These are phyloP conservation scores for Epizoanthus ramosus DNA, from an alignment of 92 coral and sea anemone genomes.

Conservation along the genomic window DNA sequence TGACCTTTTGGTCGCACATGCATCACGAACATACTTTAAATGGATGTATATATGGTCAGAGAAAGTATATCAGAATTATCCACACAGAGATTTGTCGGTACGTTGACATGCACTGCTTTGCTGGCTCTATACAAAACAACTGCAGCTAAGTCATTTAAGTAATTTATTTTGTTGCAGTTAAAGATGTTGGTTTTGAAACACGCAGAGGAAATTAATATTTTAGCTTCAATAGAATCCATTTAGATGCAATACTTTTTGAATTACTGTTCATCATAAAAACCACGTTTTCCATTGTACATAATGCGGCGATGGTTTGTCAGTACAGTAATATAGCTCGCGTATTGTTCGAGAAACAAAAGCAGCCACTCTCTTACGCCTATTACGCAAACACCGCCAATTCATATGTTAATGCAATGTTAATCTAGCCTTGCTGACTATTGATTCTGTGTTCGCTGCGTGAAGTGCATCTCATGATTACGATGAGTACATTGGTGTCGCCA, in stretches of 20 bases:
- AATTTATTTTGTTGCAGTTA: too few relatives aligned
- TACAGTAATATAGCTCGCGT: not conserved
- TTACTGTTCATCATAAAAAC: not conserved
- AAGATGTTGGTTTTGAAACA: not conserved
- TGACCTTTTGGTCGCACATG: not conserved
- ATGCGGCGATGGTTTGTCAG: constrained; percentile 2
- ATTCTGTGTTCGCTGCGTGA: not conserved
- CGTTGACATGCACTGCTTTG: too few relatives aligned
- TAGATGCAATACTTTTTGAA: not conserved
- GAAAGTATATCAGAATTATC: not conserved
- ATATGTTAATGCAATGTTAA: constrained; percentile 30
- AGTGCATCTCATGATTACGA: not conserved
- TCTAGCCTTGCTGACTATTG: not conserved
- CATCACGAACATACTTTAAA: not conserved
- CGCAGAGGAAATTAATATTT: not conserved
- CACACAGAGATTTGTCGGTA: not conserved
- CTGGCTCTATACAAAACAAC: too few relatives aligned
- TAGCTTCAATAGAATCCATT: not conserved
- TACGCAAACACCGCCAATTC: not conserved
- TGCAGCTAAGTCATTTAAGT: too few relatives aligned
- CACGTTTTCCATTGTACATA: not conserved
- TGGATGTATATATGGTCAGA: too few relatives aligned
- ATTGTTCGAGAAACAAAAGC: constrained; percentile 10
- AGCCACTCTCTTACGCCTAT: not conserved
- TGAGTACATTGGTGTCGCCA: not conserved